A percentile compares a stretch with the other conserved stretches of the same genome.
Evolutionary conservation across 2,113 vertebrate species (phyloP).

Genomic region (Sigmodon hispidus): DNA sequence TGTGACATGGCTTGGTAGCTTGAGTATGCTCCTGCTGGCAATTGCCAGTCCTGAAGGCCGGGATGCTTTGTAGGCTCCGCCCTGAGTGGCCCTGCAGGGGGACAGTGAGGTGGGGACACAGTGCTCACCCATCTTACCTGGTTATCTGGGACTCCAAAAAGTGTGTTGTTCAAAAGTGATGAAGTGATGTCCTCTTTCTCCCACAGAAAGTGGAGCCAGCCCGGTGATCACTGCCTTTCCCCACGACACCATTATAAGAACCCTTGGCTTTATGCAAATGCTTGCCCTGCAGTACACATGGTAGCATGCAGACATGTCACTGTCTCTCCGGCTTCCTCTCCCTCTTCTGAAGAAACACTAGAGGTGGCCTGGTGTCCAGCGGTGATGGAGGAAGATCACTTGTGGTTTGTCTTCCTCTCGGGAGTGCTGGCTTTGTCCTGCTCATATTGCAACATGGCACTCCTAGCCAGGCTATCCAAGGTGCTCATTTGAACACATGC

Average conservation of each 20-base stretch:
- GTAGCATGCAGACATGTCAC: conserved; percentile 20
- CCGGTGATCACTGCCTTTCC: neutral
- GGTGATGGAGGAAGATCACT: neutral
- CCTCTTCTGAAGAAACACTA: neutral
- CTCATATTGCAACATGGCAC: neutral
- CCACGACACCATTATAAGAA: conserved; percentile 64
- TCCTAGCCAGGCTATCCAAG: neutral
- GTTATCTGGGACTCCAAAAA: neutral
- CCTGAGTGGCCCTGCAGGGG: neutral
- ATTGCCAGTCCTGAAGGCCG: neutral
- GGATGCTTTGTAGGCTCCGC: neutral
- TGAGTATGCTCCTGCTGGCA: neutral
- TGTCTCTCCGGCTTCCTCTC: conserved; percentile 72
- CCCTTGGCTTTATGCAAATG: neutral
- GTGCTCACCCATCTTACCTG: fast-evolving
- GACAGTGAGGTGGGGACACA: neutral
- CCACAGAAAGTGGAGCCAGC: neutral
- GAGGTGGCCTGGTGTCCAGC: neutral
- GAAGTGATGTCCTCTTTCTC: neutral
- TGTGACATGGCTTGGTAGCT: too few species aligned
- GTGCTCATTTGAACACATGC: neutral
- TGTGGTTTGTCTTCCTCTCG: neutral
- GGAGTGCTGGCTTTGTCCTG: neutral
- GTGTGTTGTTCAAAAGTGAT: neutral
- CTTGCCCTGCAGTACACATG: conserved; percentile 3